Conservation (phyloP, 1,140 invertebrate genomes). For the Rhopalosiphum maidis region DNA sequence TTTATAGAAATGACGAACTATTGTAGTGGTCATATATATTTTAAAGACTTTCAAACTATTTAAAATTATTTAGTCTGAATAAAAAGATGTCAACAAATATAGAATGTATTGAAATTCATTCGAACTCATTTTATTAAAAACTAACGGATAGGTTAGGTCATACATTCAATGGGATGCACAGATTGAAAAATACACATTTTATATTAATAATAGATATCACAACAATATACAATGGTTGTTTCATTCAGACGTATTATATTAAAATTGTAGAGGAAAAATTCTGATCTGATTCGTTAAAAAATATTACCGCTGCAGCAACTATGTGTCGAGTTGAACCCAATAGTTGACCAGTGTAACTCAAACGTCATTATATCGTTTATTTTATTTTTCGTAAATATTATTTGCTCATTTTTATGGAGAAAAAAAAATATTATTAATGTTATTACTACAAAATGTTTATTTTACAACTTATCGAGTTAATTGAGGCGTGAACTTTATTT, state of each 20-base stretch:
- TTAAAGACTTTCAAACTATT: background rate
- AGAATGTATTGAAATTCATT: background rate
- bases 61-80: background rate
- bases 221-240: background rate
- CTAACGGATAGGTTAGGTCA: background rate
- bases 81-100: background rate
- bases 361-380: background rate
- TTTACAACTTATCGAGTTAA: background rate
- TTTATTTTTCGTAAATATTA: background rate
- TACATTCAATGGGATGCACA: background rate
- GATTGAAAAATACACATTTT: background rate
- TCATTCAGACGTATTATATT: background rate
- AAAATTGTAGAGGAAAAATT: background rate
- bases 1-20: background rate
- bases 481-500: background rate
- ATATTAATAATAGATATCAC: background rate
- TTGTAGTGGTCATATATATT: background rate
- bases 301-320: background rate
- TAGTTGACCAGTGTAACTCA: background rate
- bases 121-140: background rate
- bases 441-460: slow-evolving; percentile 5
- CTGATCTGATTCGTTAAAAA: background rate
- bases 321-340: background rate
- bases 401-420: background rate
- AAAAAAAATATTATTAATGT: background rate